Conservation (phyloP, 2,888 invertebrate species). For the Caenorhabditis sulstoni region DNA sequence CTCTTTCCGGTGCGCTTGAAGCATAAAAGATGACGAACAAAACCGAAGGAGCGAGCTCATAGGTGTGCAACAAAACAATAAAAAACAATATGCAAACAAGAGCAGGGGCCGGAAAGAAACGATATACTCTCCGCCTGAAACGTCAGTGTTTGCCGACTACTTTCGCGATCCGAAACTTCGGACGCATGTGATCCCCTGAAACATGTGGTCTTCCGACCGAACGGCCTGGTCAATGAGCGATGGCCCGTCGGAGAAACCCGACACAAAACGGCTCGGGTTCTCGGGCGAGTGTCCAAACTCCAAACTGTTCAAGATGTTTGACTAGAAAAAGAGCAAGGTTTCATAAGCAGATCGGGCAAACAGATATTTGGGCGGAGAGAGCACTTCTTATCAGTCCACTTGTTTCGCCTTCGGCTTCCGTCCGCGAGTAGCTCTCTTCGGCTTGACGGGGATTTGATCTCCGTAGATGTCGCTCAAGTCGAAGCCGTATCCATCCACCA, state of each 20-base stretch:
- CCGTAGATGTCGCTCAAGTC: too few species aligned
- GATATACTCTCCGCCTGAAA: constrained; percentile 8
- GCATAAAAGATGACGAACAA: constrained; percentile 9
- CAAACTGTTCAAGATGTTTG: constrained; percentile 13
- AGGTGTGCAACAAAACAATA: constrained; percentile 33
- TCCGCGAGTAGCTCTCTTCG: neutral
- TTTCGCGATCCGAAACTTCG: neutral
- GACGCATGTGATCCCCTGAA: constrained; percentile 1
- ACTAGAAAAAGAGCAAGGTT: neutral
- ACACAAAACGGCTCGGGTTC: constrained; percentile 19
- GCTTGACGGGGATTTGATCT: too few species aligned
- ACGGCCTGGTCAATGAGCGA: constrained; percentile 5
- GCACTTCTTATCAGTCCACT: too few species aligned
- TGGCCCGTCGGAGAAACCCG: neutral
- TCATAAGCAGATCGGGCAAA: constrained; percentile 2
- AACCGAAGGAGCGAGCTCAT: constrained; percentile 12
- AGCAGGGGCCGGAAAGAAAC: constrained; percentile 7
- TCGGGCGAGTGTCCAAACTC: neutral
- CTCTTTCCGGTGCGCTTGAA: constrained; percentile 8
- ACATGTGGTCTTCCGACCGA: constrained; percentile 7
- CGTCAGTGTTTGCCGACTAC: constrained; percentile 4
- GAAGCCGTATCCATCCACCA: too few species aligned
- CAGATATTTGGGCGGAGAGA: neutral
- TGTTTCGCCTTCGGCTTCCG: neutral
- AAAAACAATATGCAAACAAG: constrained; percentile 49